Conservation (phyloP, 2,113 vertebrate species). For the Strix uralensis region DNA sequence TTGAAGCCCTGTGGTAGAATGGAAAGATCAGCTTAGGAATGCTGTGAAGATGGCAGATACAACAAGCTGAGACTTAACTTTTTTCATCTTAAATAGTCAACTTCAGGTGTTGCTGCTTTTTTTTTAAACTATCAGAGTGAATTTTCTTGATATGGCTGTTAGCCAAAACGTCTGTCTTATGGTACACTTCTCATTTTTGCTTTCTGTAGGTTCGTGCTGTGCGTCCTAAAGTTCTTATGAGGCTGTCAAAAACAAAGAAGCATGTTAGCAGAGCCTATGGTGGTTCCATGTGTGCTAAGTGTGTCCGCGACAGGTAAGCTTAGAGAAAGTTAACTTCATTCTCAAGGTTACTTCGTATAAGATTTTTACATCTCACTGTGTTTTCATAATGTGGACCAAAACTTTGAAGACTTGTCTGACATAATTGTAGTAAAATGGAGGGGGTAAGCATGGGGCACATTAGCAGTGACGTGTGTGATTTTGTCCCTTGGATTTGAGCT, state of each 20-base stretch:
- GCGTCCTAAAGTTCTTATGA: conserved; percentile 96
- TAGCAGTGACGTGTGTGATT: accelerated
- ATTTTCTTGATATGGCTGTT: neutral
- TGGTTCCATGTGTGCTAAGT: conserved; percentile 98
- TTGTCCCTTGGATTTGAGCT: neutral
- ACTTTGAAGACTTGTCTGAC: neutral
- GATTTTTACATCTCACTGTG: accelerated
- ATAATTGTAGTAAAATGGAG: neutral
- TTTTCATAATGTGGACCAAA: accelerated
- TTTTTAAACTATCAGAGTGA: neutral
- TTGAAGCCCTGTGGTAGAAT: neutral
- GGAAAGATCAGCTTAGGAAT: neutral
- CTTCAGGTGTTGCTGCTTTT: neutral
- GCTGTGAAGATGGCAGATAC: accelerated
- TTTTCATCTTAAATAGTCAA: neutral
- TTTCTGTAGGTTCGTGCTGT: conserved; percentile 88
- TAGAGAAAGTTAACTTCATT: neutral
- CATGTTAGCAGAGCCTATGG: conserved; percentile 97
- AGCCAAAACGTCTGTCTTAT: accelerated
- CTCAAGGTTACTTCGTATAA: accelerated
- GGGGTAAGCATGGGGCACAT: accelerated
- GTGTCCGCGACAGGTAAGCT: conserved; percentile 95
- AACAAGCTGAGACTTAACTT: accelerated
- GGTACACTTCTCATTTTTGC: neutral
- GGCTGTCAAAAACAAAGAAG: conserved; percentile 97